A percentile compares a stretch with the other conserved stretches of the same genome.
Evolutionary conservation across 2,888 invertebrate species (phyloP).

Genomic region (Xylota sylvarum): DNA sequence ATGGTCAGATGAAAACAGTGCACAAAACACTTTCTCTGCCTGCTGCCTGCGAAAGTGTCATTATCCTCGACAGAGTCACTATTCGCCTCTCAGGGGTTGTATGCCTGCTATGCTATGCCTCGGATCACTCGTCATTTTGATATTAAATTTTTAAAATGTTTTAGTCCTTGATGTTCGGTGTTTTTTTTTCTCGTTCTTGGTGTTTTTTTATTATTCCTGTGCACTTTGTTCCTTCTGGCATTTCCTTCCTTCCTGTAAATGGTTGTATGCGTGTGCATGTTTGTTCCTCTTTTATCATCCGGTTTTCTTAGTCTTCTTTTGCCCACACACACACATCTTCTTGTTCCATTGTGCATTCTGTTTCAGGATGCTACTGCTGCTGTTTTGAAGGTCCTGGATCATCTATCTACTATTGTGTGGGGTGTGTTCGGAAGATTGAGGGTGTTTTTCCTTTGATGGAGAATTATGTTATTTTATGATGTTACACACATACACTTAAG

Average conservation of each 20-base stretch:
- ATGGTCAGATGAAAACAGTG: slow-evolving; percentile 38
- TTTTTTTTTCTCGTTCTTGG: background rate
- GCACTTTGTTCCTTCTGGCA: slow-evolving; percentile 64
- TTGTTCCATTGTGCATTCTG: slow-evolving; percentile 60
- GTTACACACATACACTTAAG: slow-evolving; percentile 7
- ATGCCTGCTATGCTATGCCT: slow-evolving; percentile 21
- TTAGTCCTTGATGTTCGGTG: slow-evolving; percentile 41
- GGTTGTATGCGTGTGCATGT: slow-evolving; percentile 42
- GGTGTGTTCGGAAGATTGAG: background rate
- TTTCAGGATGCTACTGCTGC: slow-evolving; percentile 47
- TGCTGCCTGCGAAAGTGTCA: slow-evolving; percentile 51
- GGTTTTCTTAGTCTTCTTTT: slow-evolving; percentile 33
- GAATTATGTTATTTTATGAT: slow-evolving; percentile 73
- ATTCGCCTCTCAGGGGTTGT: background rate
- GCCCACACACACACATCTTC: slow-evolving; percentile 5
- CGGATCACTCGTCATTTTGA: slow-evolving; percentile 60
- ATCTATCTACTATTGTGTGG: slow-evolving; percentile 31
- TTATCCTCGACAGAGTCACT: slow-evolving; percentile 59
- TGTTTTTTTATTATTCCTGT: slow-evolving; percentile 45
- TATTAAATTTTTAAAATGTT: slow-evolving; percentile 73
- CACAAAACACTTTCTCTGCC: slow-evolving; percentile 52
- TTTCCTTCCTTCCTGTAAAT: slow-evolving; percentile 68
- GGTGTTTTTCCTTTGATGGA: slow-evolving; percentile 65
- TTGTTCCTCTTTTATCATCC: slow-evolving; percentile 61
- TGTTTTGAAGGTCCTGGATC: slow-evolving; percentile 39